A percentile compares a stretch with the other conserved stretches of the same genome.
These are phyloP conservation scores for Lepidochitona cinerea DNA, from an alignment of 2,888 invertebrate genomes.

Conservation along the genomic window DNA sequence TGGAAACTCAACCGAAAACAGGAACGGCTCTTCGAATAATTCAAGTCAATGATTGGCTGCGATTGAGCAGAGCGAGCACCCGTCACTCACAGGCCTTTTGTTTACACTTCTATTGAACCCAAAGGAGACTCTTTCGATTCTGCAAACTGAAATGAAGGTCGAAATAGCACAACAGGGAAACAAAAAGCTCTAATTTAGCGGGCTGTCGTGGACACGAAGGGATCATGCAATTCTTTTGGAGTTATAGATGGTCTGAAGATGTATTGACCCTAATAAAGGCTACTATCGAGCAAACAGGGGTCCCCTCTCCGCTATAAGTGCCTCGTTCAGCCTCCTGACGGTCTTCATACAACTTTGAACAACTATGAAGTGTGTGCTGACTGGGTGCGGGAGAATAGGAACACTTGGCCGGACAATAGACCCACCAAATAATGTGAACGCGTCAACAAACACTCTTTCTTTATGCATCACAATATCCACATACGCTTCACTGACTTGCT, in stretches of 20 bases:
- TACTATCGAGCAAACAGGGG: not conserved
- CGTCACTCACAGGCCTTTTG: slow-evolving; percentile 1
- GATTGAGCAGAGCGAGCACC: not conserved
- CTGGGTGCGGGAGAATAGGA: not conserved
- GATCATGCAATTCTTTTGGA: slow-evolving; percentile 1
- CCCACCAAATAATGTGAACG: not conserved
- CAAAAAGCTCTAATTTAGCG: slow-evolving; percentile 2
- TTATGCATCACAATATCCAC: not conserved
- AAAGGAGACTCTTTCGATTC: slow-evolving; percentile 1
- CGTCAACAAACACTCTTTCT: not conserved
- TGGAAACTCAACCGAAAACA: not conserved
- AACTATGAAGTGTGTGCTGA: not conserved
- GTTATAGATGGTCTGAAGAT: not conserved
- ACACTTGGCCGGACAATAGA: not conserved
- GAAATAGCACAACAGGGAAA: not conserved
- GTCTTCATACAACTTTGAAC: not conserved
- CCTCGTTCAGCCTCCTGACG: slow-evolving; percentile 1
- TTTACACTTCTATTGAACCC: slow-evolving; percentile 4
- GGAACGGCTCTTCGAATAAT: not conserved
- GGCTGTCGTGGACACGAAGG: not conserved
- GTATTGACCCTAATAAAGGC: not conserved
- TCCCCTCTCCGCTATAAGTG: not conserved
- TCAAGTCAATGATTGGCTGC: slow-evolving; percentile 5
- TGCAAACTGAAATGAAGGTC: not conserved
- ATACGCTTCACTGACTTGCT: not conserved